phyloP scores from a whole-genome alignment of 2,113 vertebrate species.

The Pongo pygmaeus region DNA sequence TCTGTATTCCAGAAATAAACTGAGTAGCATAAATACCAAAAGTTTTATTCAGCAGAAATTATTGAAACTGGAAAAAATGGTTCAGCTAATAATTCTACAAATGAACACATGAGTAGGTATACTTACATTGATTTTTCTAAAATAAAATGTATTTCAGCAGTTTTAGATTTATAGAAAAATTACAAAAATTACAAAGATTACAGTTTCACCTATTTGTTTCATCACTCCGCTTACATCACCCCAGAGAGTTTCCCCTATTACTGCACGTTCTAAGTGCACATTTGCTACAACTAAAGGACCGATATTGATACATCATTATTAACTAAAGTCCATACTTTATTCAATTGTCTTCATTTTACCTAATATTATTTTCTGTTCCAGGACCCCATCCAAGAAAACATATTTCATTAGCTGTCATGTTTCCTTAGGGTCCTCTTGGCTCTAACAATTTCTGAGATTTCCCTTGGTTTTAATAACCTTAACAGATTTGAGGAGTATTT shows the following conservation, averaged over 20 bases:
- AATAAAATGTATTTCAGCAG: conserved; percentile 11
- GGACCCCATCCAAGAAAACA: not conserved
- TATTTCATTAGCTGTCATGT: not conserved
- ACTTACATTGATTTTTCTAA: not conserved
- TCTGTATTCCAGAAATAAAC: conserved; percentile 40
- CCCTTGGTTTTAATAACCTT: not conserved
- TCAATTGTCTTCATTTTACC: not conserved
- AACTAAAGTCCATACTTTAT: not conserved
- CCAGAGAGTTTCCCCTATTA: not conserved
- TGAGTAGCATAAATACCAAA: not conserved
- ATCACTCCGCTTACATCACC: too few species aligned
- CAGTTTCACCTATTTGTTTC: not conserved
- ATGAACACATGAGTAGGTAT: not conserved
- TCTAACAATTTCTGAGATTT: not conserved
- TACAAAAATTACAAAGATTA: not conserved
- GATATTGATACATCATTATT: not conserved
- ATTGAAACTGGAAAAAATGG: not conserved
- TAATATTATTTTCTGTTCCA: not conserved
- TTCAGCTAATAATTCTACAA: conserved; percentile 9
- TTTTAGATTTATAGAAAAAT: conserved; percentile 6
- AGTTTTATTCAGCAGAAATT: conserved; percentile 51
- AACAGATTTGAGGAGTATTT: not conserved
- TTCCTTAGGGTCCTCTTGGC: not conserved
- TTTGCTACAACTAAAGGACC: not conserved
- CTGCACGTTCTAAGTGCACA: not conserved